Evolutionary conservation across 2,888 invertebrate species (phyloP).

Genomic region (Trichopria drosophilae): DNA sequence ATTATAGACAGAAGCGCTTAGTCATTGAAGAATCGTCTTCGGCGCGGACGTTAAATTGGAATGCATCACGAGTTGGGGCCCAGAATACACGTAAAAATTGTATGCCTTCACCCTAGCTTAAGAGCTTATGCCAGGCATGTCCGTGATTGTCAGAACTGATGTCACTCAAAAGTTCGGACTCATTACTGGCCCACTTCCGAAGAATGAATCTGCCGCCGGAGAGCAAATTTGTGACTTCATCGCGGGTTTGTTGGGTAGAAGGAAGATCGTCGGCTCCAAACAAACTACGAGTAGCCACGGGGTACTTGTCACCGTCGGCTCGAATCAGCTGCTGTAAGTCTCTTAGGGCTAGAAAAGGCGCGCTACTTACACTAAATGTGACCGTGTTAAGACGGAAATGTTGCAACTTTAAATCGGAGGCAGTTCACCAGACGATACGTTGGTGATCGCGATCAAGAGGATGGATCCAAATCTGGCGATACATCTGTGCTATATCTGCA

Average conservation of each 20-base stretch:
- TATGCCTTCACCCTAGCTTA: no score
- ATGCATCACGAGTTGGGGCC: no score
- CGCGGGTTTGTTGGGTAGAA: not conserved
- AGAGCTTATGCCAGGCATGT: constrained; percentile 6
- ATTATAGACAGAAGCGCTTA: no score
- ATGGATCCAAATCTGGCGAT: constrained; percentile 5
- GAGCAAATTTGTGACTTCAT: no score
- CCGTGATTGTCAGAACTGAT: constrained; percentile 15
- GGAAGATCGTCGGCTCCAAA: constrained; percentile 14
- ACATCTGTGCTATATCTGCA: no score
- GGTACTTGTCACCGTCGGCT: constrained; percentile 20
- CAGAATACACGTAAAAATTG: no score
- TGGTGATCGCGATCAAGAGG: not conserved
- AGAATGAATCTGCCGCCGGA: no score
- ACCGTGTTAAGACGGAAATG: constrained; percentile 7
- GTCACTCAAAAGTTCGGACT: not conserved
- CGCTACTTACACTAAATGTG: constrained; percentile 33
- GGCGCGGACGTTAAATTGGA: no score
- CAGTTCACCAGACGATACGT: constrained; percentile 2
- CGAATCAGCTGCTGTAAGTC: constrained; percentile 30
- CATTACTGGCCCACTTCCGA: constrained; percentile 30
- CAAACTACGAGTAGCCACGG: constrained; percentile 6
- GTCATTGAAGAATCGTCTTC: no score
- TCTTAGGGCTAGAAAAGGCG: constrained; percentile 35
- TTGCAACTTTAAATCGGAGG: not conserved